A percentile compares a stretch with the other conserved stretches of the same genome.
phyloP scores from a whole-genome alignment of 2,797 vertebrate species.

The Sarcoramphus papa region DNA sequence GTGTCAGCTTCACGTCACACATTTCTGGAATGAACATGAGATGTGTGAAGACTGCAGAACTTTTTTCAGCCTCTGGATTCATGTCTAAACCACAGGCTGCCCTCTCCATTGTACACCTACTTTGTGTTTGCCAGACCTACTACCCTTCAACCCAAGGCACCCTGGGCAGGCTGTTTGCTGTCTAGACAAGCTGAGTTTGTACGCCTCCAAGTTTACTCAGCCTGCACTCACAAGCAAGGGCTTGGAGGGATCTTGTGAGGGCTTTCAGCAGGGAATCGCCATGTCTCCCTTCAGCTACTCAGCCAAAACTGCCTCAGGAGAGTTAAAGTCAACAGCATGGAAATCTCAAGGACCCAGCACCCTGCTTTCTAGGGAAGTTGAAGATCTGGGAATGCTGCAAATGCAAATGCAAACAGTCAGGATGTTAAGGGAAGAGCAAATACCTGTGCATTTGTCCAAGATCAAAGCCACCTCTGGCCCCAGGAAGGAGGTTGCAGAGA shows the following conservation, averaged over 20 bases:
- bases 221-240: background rate
- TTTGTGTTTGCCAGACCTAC: background rate
- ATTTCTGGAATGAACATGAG: background rate
- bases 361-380: background rate
- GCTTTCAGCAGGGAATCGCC: background rate
- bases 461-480: no score
- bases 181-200: background rate
- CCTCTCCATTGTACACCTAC: background rate
- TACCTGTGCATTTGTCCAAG: background rate
- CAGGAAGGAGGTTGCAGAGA: no score
- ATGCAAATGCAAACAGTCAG: background rate
- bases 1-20: background rate
- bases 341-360: background rate
- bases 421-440: background rate
- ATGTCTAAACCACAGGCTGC: background rate
- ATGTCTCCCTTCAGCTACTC: background rate
- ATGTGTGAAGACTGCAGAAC: background rate
- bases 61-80: background rate
- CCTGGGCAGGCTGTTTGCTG: background rate
- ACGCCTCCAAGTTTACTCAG: background rate
- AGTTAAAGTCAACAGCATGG: background rate
- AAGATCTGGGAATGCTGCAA: background rate
- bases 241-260: background rate
- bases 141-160: background rate
- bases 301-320: background rate